Evolutionary conservation across 1,140 invertebrate genomes (phyloP).

Genomic region (Ceratina australensis): DNA sequence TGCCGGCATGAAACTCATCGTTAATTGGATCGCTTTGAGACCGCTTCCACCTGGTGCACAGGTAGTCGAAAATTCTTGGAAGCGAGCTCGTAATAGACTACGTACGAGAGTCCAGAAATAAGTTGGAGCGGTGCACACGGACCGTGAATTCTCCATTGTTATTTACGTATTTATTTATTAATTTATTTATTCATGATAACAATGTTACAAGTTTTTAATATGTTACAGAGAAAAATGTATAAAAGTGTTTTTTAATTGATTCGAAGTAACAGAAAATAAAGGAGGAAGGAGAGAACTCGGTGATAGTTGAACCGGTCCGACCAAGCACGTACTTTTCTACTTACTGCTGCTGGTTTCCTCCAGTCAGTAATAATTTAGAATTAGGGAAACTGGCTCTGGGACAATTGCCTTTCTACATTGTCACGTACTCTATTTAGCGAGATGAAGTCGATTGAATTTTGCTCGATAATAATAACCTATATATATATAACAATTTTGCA

Average conservation of each 20-base stretch:
- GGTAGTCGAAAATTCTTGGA: conserved; percentile 1
- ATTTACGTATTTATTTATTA: too few relatives aligned
- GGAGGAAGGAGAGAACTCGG: too few relatives aligned
- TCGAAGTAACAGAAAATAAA: background rate
- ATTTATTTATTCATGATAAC: too few relatives aligned
- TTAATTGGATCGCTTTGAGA: conserved; percentile 31
- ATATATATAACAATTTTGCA: too few relatives aligned
- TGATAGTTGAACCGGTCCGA: background rate
- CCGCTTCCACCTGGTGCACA: conserved; percentile 13
- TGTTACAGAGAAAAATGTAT: too few relatives aligned
- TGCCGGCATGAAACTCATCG: conserved; percentile 10
- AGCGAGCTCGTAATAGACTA: background rate
- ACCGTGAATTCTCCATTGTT: too few relatives aligned
- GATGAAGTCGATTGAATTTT: background rate
- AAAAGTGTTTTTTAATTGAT: background rate
- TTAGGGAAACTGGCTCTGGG: background rate
- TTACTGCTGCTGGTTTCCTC: background rate
- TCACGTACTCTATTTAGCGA: background rate
- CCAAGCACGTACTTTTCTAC: background rate
- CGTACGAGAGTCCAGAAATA: background rate
- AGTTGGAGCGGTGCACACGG: too few relatives aligned
- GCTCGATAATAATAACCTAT: too few relatives aligned
- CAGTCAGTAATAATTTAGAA: background rate
- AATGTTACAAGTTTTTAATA: too few relatives aligned
- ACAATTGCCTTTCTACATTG: background rate